These are phyloP conservation scores for Periplaneta americana DNA, from an alignment of 1,140 invertebrate species.

Conservation along the genomic window DNA sequence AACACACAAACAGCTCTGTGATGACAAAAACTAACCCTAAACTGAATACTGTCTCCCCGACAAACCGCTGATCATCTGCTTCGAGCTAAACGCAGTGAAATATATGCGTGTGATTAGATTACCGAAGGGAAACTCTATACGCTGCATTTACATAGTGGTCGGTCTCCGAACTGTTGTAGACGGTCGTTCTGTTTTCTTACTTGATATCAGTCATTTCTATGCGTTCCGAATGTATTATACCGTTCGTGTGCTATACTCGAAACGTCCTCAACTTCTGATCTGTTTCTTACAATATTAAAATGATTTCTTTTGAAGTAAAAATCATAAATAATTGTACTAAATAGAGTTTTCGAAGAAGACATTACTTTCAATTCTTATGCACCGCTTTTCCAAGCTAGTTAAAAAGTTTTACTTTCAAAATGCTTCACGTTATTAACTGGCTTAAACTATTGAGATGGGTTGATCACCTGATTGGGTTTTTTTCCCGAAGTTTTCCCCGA, in stretches of 20 bases:
- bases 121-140: not conserved
- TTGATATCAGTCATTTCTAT: not conserved
- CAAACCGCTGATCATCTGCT: not conserved
- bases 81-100: not conserved
- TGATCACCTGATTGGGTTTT: too few relatives aligned
- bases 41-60: not conserved
- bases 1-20: not conserved
- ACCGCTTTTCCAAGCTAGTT: too few relatives aligned
- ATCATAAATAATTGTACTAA: too few relatives aligned
- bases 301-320: too few relatives aligned
- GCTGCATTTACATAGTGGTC: not conserved
- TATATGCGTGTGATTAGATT: not conserved
- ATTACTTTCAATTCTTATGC: too few relatives aligned
- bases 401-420: too few relatives aligned
- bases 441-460: too few relatives aligned
- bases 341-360: too few relatives aligned
- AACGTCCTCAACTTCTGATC: not conserved
- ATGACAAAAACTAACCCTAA: not conserved
- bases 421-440: too few relatives aligned
- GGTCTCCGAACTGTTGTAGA: too few relatives aligned
- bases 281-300: not conserved
- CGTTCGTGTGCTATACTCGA: not conserved
- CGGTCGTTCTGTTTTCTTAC: not conserved
- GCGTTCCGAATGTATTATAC: not conserved
- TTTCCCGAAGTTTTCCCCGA: too few relatives aligned